Base-by-base conservation (phyloP, 2,113 vertebrate genomes). In the Actenoides lindsayi region DNA sequence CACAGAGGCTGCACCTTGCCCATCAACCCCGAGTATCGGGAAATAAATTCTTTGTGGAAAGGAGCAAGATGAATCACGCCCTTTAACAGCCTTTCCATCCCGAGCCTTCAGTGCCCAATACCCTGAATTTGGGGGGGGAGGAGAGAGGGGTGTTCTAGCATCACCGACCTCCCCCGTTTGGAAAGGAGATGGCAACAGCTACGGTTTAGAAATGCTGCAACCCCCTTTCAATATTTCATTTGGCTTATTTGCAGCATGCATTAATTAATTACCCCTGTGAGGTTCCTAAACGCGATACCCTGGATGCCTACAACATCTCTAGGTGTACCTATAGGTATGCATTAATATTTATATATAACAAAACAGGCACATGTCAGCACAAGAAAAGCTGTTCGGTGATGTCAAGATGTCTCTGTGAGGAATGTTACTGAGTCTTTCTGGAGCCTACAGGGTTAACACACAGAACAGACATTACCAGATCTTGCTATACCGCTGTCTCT, bases 401-500 rank as follows among this genome's bases (percentile, higher is more conserved):
- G 14, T 12, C 48, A n/a, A 68, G 28, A 53, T 12, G 33, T 15
- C 46, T 54, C 71, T 10, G 20, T 18, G 31, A 69, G 2, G 3
- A 42, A 16, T 6, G n/a, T 8, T 13, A 69, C 70, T 76, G 33
- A 83, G 1, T 20, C 28, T 25, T 44, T 48, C 39, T 53, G 73
- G 87, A 82, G 67, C 54, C 83, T 65, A 48, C 2, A 16, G 35
- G 27, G 92, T 96, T 82, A 96, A 94, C 19, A 80, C 6, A 11
- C 4, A 9, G 84, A 97, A 30, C 8, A 60, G 87, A 23, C 93
- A 97, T 98, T 98, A 99, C 99, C 99, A 97, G 99, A 99, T 95
- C 99, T 98, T 59, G 99, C 99, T 95, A 99, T 99, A 68, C 99
- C 99, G 46, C 99, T 99, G 98, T 99, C 99, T 97, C 99, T 97